phyloP scores from a whole-genome alignment of 2,888 invertebrate species.

The Ligdia adustata region DNA sequence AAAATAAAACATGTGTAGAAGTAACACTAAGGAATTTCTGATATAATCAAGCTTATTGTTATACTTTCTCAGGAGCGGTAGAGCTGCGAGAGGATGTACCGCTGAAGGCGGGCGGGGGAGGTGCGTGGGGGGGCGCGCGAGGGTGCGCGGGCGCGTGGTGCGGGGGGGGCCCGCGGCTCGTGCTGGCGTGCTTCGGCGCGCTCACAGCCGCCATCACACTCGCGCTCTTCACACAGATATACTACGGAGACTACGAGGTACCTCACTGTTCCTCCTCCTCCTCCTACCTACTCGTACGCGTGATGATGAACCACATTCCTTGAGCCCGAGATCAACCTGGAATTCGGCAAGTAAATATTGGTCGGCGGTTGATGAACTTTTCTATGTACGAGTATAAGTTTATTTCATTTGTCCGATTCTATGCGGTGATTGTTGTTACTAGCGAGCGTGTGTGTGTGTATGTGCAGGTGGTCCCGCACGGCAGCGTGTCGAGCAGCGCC shows the following conservation, averaged over 20 bases:
- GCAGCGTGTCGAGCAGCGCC: constrained; percentile 89
- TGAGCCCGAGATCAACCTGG: too few relatives aligned
- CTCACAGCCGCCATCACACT: constrained; percentile 88
- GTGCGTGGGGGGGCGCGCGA: constrained; percentile 38
- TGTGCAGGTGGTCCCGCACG: constrained; percentile 87
- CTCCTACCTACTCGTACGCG: too few relatives aligned
- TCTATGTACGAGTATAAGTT: too few relatives aligned
- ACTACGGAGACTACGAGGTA: constrained; percentile 89
- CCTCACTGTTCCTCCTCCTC: too few relatives aligned
- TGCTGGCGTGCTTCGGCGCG: constrained; percentile 86
- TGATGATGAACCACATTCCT: too few relatives aligned
- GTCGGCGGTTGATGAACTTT: too few relatives aligned
- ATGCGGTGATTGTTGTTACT: too few relatives aligned
- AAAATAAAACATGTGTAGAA: too few relatives aligned
- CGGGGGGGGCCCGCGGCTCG: constrained; percentile 85
- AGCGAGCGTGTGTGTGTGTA: neutral
- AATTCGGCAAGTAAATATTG: too few relatives aligned
- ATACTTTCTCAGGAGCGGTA: constrained; percentile 68
- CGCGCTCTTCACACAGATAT: constrained; percentile 88
- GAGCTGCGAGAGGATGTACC: constrained; percentile 85
- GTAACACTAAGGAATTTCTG: too few relatives aligned
- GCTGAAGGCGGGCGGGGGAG: constrained; percentile 67
- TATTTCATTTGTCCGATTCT: too few relatives aligned
- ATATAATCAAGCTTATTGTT: too few relatives aligned
- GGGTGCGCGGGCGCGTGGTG: constrained; percentile 42